Conservation (phyloP, 2,797 vertebrate species). For the Limosa lapponica region DNA sequence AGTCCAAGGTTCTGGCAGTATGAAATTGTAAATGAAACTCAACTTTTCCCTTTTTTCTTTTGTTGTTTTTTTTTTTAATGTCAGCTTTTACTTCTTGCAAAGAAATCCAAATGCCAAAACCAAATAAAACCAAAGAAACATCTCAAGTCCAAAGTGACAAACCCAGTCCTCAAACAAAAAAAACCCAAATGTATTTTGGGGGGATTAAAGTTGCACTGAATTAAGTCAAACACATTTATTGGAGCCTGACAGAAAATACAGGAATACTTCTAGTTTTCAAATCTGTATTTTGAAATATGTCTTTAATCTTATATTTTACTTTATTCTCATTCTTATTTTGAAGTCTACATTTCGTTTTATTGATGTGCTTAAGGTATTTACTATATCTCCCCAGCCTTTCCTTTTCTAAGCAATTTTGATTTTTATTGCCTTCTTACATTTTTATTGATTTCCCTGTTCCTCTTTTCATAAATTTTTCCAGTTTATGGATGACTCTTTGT, state of each 20-base stretch:
- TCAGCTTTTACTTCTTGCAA: background rate
- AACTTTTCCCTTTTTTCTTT: background rate
- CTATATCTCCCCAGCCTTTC: background rate
- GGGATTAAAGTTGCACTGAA: background rate
- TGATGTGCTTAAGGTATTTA: conserved; percentile 27
- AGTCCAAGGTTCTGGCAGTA: background rate
- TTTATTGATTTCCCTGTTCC: conserved; percentile 49
- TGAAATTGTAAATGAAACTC: background rate
- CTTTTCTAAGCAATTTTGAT: conserved; percentile 42
- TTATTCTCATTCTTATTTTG: conserved; percentile 27
- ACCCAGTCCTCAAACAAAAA: background rate
- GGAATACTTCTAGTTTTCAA: background rate
- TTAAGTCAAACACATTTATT: background rate
- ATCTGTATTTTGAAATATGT: background rate
- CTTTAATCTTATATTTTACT: conserved; percentile 7
- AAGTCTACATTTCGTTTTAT: conserved; percentile 32
- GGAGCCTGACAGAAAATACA: background rate
- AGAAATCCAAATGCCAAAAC: background rate
- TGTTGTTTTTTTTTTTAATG: background rate
- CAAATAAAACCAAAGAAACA: background rate
- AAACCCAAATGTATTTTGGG: background rate
- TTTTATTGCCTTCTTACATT: conserved; percentile 50
- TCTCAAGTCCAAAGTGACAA: background rate
- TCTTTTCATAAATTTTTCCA: conserved; percentile 28
- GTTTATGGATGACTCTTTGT: conserved; percentile 40